Percentiles rank a stretch among this genome's conserved stretches.
These are phyloP conservation scores for Hippocampus kuda DNA, from an alignment of 2,797 vertebrate species.

Conservation along the genomic window DNA sequence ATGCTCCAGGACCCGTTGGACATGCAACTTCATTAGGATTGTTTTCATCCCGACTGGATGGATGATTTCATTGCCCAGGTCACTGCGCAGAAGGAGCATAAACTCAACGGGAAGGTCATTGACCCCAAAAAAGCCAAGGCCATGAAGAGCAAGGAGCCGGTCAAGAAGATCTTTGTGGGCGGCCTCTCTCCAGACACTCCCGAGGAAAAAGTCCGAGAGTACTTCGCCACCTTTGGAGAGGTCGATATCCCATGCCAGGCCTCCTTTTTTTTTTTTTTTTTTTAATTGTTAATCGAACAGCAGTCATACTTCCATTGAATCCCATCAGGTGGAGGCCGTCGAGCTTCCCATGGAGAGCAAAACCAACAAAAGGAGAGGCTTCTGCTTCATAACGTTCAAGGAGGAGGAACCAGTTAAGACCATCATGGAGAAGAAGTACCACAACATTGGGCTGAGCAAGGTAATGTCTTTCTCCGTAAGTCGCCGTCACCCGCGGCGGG, in stretches of 20 bases:
- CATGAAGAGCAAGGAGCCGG: constrained; percentile 97
- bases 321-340: constrained; percentile 84
- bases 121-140: constrained; percentile 99
- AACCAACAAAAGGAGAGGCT: constrained; percentile 95
- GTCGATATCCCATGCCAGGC: constrained; percentile 54
- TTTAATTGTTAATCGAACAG: not conserved
- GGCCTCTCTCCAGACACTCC: constrained; percentile 96
- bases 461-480: constrained; percentile 49
- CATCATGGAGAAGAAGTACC: constrained; percentile 99
- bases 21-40: not conserved
- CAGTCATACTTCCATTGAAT: not conserved
- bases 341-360: constrained; percentile 99
- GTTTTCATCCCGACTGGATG: not conserved
- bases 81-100: constrained; percentile 91
- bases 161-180: constrained; percentile 98
- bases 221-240: constrained; percentile 93
- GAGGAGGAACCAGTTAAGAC: constrained; percentile 94
- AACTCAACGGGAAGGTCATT: constrained; percentile 96
- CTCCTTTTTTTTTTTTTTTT: too few relatives aligned
- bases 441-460: constrained; percentile 97
- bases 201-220: constrained; percentile 96
- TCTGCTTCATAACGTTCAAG: constrained; percentile 98
- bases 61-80: constrained; percentile 63
- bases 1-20: too few relatives aligned
- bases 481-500: not conserved